Evolutionary conservation across 2,113 vertebrate species (phyloP).

Genomic region (Myrmecobius fasciatus): DNA sequence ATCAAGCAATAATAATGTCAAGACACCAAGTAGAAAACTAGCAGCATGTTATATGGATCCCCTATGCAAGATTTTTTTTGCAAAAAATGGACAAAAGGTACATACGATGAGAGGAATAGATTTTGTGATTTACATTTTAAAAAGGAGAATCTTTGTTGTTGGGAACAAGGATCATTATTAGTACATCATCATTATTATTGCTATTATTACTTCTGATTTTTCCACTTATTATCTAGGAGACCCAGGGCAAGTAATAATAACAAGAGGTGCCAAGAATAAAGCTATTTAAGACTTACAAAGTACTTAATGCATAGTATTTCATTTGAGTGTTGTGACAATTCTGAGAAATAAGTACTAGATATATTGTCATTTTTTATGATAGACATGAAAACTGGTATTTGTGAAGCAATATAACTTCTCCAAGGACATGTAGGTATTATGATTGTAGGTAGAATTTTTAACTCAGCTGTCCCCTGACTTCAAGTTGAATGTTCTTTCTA

Average conservation of each 20-base stretch:
- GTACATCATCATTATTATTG: background rate
- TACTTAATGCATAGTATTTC: background rate
- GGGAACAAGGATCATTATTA: background rate
- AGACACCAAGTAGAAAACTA: background rate
- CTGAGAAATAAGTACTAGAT: background rate
- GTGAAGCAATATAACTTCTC: background rate
- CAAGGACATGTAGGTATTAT: background rate
- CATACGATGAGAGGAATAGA: background rate
- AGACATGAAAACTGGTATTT: background rate
- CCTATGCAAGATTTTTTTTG: background rate
- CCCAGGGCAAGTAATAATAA: background rate
- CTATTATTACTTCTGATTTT: background rate
- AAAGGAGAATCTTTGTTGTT: background rate
- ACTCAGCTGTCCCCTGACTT: background rate
- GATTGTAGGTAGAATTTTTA: background rate
- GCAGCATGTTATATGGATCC: background rate
- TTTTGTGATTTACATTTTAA: background rate
- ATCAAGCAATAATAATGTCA: background rate
- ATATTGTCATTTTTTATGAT: background rate
- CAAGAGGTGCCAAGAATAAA: background rate
- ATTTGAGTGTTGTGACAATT: background rate
- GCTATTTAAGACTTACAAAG: background rate
- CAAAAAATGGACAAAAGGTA: background rate
- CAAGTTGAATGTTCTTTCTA: background rate
- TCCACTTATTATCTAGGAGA: background rate